phyloP scores from a whole-genome alignment of 2,113 vertebrate genomes.

The Cyanoderma ruficeps region DNA sequence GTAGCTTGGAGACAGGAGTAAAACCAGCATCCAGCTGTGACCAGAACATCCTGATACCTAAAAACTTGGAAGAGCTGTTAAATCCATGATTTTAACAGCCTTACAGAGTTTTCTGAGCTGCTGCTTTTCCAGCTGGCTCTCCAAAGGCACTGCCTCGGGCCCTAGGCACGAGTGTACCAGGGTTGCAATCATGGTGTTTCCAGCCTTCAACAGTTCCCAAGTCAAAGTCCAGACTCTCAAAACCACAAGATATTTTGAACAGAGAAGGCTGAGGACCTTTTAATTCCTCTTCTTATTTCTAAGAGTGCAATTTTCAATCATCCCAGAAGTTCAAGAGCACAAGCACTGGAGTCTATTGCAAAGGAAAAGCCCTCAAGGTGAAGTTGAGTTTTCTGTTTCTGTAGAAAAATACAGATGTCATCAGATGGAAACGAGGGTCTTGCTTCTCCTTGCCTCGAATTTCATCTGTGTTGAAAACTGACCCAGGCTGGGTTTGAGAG shows the following conservation, averaged over 20 bases:
- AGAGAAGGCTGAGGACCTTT: not conserved
- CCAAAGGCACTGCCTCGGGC: fast-evolving
- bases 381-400: not conserved
- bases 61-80: not conserved
- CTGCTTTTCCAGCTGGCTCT: not conserved
- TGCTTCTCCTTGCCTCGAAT: not conserved
- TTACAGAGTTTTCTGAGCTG: not conserved
- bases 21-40: not conserved
- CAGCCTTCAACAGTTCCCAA: not conserved
- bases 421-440: not conserved
- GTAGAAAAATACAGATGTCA: not conserved
- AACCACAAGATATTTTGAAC: not conserved
- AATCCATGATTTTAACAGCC: not conserved
- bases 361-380: not conserved
- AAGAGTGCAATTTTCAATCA: not conserved
- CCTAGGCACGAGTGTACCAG: not conserved
- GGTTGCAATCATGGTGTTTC: not conserved
- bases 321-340: not conserved
- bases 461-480: not conserved
- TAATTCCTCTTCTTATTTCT: not conserved
- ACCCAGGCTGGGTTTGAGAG: not conserved
- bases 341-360: not conserved
- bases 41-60: not conserved
- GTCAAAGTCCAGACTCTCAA: not conserved
- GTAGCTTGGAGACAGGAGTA: not conserved